Conservation (phyloP, 1,140 invertebrate species). For the Drosophila aff. region DNA sequence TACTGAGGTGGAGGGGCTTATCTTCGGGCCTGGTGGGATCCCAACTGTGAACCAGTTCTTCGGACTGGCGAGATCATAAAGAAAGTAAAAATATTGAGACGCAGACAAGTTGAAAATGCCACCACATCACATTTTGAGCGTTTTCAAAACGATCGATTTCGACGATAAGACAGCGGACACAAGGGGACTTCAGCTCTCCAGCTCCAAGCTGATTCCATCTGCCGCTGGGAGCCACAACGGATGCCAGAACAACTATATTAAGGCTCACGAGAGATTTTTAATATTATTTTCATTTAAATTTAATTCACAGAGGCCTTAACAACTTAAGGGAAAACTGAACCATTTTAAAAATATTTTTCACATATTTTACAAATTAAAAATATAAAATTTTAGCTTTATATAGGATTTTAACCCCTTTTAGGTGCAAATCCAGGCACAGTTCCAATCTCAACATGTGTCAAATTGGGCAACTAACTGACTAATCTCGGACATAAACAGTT, state of each 20-base stretch:
- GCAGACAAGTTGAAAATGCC: conserved; percentile 85
- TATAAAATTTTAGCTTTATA: not conserved
- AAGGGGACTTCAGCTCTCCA: not conserved
- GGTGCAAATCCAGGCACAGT: not conserved
- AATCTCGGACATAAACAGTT: conserved; percentile 71
- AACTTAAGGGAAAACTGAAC: not conserved
- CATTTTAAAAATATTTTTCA: not conserved
- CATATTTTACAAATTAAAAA: not conserved
- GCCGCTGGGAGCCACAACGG: conserved; percentile 6
- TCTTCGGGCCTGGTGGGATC: conserved; percentile 8
- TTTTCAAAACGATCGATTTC: conserved; percentile 85
- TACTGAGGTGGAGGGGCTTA: not conserved
- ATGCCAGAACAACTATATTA: conserved; percentile 50
- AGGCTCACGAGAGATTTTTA: not conserved
- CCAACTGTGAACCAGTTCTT: conserved; percentile 72
- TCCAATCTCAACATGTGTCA: conserved; percentile 77
- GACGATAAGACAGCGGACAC: conserved; percentile 66
- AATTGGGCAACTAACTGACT: conserved; percentile 83
- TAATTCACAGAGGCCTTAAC: not conserved
- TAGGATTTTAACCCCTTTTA: too few relatives aligned
- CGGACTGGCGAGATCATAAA: conserved; percentile 65
- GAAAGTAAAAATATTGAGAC: conserved; percentile 84
- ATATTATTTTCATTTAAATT: not conserved
- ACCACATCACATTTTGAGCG: conserved; percentile 84
- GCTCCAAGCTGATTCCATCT: conserved; percentile 14